Evolutionary conservation across 2,888 invertebrate species (phyloP), one percentile per base, ranked within the genome.

Genomic region (Tetragnatha montana): DNA sequence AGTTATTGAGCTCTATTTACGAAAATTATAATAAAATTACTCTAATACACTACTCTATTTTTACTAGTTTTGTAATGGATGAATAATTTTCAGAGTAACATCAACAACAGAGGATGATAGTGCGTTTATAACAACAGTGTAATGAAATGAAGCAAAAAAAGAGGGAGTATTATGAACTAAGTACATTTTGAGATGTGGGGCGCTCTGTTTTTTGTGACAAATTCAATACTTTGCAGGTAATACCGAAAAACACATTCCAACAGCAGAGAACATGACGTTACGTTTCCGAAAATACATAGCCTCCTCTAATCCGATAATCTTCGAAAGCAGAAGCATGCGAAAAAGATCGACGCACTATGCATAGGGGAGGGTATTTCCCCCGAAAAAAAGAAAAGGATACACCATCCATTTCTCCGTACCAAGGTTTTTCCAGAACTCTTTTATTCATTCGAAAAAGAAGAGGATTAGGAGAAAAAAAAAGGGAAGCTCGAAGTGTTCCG

Each of bases 291-390:
- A 47, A 83, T 75, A 51, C 69, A 19, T 47, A 83, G 74, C 80
- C 69, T 60, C 80, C 84, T 88, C 84, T 88, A 88, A 88, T 88
- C 88, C 74, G 83, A 88, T 88, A 88, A 88, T 88, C 88, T 88
- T n/a, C 79, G 74, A 47, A 81, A 19, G 47, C 49, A 70, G 17
- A 51, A 50, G 71, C 14, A 17, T 71, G 71, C 35, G n/a, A n/a
- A 70, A 82, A 74, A 76, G 49, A 76, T 70, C 19, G 47, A 82
- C 69, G 75, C 68, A 22, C 51, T 73, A 84, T 60, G 50, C n/a
- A 22, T 51, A 82, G 74, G 74, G 83, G 10, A 68, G 75, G 35
- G 35, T 35, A 76, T 84, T 73, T 73, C 47, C 68, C 51, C 10
- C 1, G 22, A 68, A 47, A 49, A 49, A 17, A 19, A 70, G 35